Evolutionary conservation across 1,140 invertebrate species (phyloP).

Genomic region (Drosophila ercepeae): DNA sequence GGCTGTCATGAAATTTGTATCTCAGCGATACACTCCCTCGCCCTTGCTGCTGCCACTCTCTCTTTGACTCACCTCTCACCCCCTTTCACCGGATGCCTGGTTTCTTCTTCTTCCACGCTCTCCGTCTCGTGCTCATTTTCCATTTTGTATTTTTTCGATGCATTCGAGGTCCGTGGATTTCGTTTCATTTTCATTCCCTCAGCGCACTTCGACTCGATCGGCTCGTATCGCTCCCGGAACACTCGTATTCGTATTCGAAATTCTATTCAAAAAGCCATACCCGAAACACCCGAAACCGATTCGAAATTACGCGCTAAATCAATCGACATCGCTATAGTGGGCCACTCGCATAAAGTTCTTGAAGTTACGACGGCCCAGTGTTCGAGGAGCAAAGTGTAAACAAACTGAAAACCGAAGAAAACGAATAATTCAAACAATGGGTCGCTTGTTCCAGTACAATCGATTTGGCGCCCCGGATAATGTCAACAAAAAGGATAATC

Average conservation of each 20-base stretch:
- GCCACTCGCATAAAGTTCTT: conserved; percentile 15
- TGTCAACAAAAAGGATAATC: conserved; percentile 66
- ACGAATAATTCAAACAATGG: conserved; percentile 52
- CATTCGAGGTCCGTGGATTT: conserved; percentile 57
- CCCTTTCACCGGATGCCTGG: neutral
- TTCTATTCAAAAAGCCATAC: neutral
- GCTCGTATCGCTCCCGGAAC: conserved; percentile 63
- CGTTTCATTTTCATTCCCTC: conserved; percentile 73
- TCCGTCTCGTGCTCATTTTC: conserved; percentile 73
- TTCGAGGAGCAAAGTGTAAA: conserved; percentile 48
- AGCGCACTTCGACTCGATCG: conserved; percentile 80
- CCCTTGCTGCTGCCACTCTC: conserved; percentile 17
- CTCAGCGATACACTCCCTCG: conserved; percentile 38
- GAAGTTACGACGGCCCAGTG: conserved; percentile 46
- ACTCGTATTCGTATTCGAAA: conserved; percentile 4
- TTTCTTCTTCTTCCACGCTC: conserved; percentile 22
- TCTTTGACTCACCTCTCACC: conserved; percentile 32
- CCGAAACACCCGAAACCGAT: conserved; percentile 7
- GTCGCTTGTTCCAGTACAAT: conserved; percentile 79
- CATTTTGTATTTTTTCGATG: conserved; percentile 76
- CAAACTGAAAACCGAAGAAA: conserved; percentile 3
- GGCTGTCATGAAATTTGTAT: conserved; percentile 70
- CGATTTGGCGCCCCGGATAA: conserved; percentile 72
- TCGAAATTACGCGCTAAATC: conserved; percentile 35
- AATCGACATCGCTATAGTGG: conserved; percentile 20